These are phyloP conservation scores for Conchocele bisecta DNA, from an alignment of 2,888 invertebrate species.

Conservation along the genomic window DNA sequence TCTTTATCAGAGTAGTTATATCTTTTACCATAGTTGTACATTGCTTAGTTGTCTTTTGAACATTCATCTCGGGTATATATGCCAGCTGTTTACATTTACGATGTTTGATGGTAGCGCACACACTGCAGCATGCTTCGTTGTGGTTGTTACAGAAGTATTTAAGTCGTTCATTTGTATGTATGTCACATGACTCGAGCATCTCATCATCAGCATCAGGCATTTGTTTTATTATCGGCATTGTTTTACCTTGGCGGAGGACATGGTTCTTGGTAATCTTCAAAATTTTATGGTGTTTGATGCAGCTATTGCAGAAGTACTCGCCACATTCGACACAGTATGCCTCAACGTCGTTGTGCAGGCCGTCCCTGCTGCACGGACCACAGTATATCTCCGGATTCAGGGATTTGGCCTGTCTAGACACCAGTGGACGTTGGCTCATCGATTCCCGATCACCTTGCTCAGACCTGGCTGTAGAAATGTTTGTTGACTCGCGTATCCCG, in stretches of 20 bases:
- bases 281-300: conserved; percentile 56
- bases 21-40: conserved; percentile 39
- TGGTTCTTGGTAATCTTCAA: conserved; percentile 56
- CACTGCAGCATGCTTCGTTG: conserved; percentile 46
- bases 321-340: conserved; percentile 54
- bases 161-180: conserved; percentile 38
- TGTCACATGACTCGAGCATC: conserved; percentile 33
- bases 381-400: conserved; percentile 50
- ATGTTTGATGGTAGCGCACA: conserved; percentile 53
- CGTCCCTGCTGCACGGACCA: conserved; percentile 48
- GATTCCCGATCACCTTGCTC: no score
- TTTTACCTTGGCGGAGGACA: conserved; percentile 36
- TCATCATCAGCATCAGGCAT: conserved; percentile 36
- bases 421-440: background rate
- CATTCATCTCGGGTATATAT: conserved; percentile 53
- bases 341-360: conserved; percentile 43
- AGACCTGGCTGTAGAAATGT: no score
- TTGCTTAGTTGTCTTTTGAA: conserved; percentile 47
- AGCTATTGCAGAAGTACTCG: conserved; percentile 53
- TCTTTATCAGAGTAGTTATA: conserved; percentile 31
- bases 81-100: conserved; percentile 36
- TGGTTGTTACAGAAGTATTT: conserved; percentile 50
- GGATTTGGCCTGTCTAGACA: conserved; percentile 32
- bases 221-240: conserved; percentile 49
- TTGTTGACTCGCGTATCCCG: no score